A percentile compares a stretch with the other conserved stretches of the same genome.
These are phyloP conservation scores for Spodoptera littoralis DNA, from an alignment of 2,888 invertebrate species.

Conservation along the genomic window DNA sequence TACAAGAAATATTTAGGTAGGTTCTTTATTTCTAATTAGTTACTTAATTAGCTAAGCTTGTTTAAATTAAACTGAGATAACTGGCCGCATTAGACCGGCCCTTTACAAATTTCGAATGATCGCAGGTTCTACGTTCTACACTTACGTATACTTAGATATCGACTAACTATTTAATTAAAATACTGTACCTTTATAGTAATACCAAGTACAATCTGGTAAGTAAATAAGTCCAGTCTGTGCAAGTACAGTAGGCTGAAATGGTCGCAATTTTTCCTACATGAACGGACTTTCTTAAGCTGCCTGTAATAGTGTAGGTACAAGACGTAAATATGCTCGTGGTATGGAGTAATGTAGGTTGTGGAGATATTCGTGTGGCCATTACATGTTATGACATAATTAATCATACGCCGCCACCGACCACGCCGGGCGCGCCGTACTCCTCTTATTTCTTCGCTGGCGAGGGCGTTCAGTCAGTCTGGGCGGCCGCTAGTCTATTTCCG, in stretches of 20 bases:
- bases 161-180: too few species aligned
- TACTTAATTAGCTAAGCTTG: slow-evolving; percentile 12
- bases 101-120: slow-evolving; percentile 2
- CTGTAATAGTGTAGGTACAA: too few species aligned
- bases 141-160: background rate
- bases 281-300: too few species aligned
- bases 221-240: too few species aligned
- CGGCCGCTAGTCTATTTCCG: slow-evolving; percentile 73
- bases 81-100: slow-evolving; percentile 8
- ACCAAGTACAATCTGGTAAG: too few species aligned
- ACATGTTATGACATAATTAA: slow-evolving; percentile 58
- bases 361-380: slow-evolving; percentile 42
- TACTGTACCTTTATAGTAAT: too few species aligned
- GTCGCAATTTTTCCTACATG: too few species aligned
- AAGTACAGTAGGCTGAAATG: too few species aligned
- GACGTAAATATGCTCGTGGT: slow-evolving; percentile 1
- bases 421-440: slow-evolving; percentile 20
- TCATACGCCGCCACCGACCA: slow-evolving; percentile 25
- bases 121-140: background rate
- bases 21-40: slow-evolving; percentile 27
- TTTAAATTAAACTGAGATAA: slow-evolving; percentile 32
- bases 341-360: slow-evolving; percentile 24
- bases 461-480: slow-evolving; percentile 63
- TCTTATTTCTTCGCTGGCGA: slow-evolving; percentile 50
- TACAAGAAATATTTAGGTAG: slow-evolving; percentile 6